Evolutionary conservation across 2,797 vertebrate genomes (phyloP).

Genomic region (Alexandromys oeconomus): DNA sequence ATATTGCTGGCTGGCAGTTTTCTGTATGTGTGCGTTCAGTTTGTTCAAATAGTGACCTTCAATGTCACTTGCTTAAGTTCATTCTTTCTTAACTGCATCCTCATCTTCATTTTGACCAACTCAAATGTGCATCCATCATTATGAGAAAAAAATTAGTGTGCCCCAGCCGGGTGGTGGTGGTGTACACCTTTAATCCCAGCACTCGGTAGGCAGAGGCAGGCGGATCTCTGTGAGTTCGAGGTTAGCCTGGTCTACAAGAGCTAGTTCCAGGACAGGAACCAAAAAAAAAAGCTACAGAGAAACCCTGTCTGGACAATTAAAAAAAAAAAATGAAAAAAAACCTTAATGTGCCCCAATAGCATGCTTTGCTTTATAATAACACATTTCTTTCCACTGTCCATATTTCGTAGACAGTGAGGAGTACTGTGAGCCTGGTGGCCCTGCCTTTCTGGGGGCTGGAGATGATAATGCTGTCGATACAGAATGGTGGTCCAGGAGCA

Average conservation of each 20-base stretch:
- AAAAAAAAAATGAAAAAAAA: too few relatives aligned
- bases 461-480: conserved; percentile 86
- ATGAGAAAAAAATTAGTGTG: not conserved
- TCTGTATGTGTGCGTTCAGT: not conserved
- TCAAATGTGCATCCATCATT: not conserved
- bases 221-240: too few relatives aligned
- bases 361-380: not conserved
- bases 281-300: too few relatives aligned
- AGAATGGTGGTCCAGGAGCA: conserved; percentile 81
- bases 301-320: too few relatives aligned
- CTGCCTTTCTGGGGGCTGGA: conserved; percentile 89
- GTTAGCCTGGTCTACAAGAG: too few relatives aligned
- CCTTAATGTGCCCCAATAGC: too few relatives aligned
- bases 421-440: conserved; percentile 83
- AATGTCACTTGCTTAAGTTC: not conserved
- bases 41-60: not conserved
- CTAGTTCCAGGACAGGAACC: too few relatives aligned
- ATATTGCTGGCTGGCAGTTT: not conserved
- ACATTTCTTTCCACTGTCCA: conserved; percentile 81
- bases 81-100: not conserved
- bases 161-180: too few relatives aligned
- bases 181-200: too few relatives aligned
- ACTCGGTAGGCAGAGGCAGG: too few relatives aligned
- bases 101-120: not conserved
- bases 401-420: conserved; percentile 87